Conservation (phyloP, 2,888 invertebrate genomes). For the Tanypteryx hageni region DNA sequence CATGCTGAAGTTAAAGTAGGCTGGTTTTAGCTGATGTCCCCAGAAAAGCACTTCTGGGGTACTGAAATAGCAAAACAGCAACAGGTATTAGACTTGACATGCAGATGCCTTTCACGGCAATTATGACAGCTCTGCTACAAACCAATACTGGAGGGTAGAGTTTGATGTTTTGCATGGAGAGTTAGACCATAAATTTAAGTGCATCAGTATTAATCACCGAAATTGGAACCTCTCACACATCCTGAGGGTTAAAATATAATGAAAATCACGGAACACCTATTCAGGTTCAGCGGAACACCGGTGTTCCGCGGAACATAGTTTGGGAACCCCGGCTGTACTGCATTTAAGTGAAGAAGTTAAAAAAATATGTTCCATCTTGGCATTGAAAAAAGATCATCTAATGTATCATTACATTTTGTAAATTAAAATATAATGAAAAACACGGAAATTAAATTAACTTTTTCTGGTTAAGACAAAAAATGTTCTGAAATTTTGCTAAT, state of each 20-base stretch:
- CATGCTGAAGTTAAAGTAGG: slow-evolving; percentile 79
- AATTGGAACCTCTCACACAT: too few relatives aligned
- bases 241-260: too few relatives aligned
- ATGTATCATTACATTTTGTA: background rate
- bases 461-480: background rate
- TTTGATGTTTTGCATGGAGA: slow-evolving; percentile 46
- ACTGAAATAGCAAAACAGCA: slow-evolving; percentile 22
- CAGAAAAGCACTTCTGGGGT: background rate
- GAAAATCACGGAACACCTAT: too few relatives aligned
- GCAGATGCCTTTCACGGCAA: slow-evolving; percentile 42
- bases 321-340: too few relatives aligned
- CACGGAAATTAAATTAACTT: background rate
- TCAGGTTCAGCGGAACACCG: too few relatives aligned
- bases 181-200: too few relatives aligned
- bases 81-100: background rate
- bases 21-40: slow-evolving; percentile 55
- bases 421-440: background rate
- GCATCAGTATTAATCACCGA: too few relatives aligned
- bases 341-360: background rate
- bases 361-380: background rate
- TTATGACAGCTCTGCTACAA: slow-evolving; percentile 59
- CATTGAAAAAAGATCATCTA: background rate
- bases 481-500: background rate
- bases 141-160: slow-evolving; percentile 44
- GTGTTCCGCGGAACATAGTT: too few relatives aligned